Conservation (phyloP, 2,888 invertebrate genomes). For the Volucella inflata region DNA sequence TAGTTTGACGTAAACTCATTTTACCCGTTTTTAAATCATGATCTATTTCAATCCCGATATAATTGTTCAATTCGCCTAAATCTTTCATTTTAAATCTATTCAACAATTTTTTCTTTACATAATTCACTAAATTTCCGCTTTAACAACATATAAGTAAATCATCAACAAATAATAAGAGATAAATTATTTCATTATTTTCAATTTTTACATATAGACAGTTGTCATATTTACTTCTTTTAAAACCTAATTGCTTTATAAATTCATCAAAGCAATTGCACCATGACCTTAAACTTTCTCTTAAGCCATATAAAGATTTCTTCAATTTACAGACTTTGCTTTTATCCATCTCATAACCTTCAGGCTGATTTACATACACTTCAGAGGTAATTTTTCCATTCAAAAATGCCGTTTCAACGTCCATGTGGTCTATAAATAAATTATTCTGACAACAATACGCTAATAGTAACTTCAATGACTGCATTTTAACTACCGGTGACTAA, state of each 20-base stretch:
- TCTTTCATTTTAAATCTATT: too few relatives aligned
- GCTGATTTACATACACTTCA: conserved; percentile 77
- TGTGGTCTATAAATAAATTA: conserved; percentile 50
- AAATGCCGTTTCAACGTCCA: conserved; percentile 78
- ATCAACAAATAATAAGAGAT: conserved; percentile 50
- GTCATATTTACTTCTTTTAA: conserved; percentile 53
- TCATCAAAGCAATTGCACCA: conserved; percentile 62
- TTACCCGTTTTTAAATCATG: too few relatives aligned
- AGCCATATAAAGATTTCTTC: conserved; percentile 78
- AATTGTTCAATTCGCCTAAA: too few relatives aligned
- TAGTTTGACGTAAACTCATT: too few relatives aligned
- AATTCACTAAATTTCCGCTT: not conserved
- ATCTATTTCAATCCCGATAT: too few relatives aligned
- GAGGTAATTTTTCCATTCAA: conserved; percentile 74
- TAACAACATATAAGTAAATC: conserved; percentile 57
- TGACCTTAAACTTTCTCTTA: conserved; percentile 63
- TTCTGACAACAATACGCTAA: conserved; percentile 77
- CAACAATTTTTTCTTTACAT: too few relatives aligned
- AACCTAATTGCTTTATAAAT: conserved; percentile 35
- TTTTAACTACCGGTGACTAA: conserved; percentile 76
- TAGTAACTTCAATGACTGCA: conserved; percentile 79
- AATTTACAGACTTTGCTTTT: conserved; percentile 78
- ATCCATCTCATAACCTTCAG: conserved; percentile 77
- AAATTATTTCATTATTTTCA: conserved; percentile 12
- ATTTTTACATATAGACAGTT: conserved; percentile 57